Conservation (phyloP, 2,888 invertebrate genomes). For the Hypsopygia costalis region DNA sequence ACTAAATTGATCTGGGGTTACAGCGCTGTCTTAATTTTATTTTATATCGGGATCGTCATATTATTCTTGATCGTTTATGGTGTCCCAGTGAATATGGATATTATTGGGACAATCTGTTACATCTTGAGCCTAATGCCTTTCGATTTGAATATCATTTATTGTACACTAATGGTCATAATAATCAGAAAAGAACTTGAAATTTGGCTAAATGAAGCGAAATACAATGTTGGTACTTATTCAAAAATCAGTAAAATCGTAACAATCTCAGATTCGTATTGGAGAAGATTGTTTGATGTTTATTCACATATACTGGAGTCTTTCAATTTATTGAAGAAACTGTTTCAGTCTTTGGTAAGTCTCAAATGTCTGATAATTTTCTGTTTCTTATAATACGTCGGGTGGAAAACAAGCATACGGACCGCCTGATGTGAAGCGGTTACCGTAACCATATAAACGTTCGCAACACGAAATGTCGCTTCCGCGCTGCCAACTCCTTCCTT, state of each 20-base stretch:
- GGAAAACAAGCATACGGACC: too few relatives aligned
- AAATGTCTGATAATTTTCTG: background rate
- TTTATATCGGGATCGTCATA: too few relatives aligned
- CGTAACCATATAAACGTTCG: too few relatives aligned
- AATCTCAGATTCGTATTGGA: background rate
- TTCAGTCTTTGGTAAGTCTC: background rate
- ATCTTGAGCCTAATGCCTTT: background rate
- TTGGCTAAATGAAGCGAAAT: background rate
- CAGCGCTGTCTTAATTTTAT: too few relatives aligned
- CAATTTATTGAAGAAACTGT: conserved; percentile 4
- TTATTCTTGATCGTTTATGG: too few relatives aligned
- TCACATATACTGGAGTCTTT: conserved; percentile 13
- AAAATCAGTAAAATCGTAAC: background rate
- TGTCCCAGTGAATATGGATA: background rate
- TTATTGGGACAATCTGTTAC: background rate
- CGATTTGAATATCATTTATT: background rate
- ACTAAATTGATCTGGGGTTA: too few relatives aligned
- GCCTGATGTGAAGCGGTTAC: too few relatives aligned
- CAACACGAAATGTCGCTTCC: too few relatives aligned
- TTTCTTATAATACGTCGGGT: too few relatives aligned
- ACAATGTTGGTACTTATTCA: background rate
- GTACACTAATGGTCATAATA: background rate
- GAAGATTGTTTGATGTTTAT: conserved; percentile 2
- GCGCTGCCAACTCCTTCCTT: too few relatives aligned
- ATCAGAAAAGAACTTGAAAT: background rate